phyloP scores from a whole-genome alignment of 2,797 vertebrate genomes.

The Hydrocynus forskahlii region DNA sequence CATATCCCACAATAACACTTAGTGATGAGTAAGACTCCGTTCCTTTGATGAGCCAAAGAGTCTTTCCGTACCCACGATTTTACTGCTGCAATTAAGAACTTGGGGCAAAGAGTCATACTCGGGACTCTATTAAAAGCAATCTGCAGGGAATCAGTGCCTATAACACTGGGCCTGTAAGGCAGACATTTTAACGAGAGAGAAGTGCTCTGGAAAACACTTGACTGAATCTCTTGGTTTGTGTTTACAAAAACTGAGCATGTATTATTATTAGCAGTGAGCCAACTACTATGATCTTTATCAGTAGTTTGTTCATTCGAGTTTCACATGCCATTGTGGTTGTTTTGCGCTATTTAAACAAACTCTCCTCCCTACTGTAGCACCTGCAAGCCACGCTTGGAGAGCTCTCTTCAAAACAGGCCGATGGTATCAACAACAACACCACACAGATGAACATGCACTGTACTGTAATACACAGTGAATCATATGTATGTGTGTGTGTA shows the following conservation, averaged over 20 bases:
- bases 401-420: constrained; percentile 52
- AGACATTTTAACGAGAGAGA: not conserved
- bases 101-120: constrained; percentile 18
- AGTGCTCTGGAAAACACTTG: not conserved
- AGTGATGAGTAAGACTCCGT: constrained; percentile 11
- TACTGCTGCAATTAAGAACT: constrained; percentile 43
- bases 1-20: not conserved
- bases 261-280: not conserved
- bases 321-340: constrained; percentile 21
- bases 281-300: not conserved
- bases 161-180: not conserved
- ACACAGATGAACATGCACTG: constrained; percentile 4
- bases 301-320: not conserved
- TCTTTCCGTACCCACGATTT: constrained; percentile 17
- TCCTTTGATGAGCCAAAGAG: not conserved
- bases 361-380: constrained; percentile 50
- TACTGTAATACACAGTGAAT: constrained; percentile 3
- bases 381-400: constrained; percentile 51
- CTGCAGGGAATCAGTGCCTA: not conserved
- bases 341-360: constrained; percentile 27
- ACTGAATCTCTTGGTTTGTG: not conserved
- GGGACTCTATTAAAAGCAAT: constrained; percentile 22
- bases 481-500: constrained; percentile 10
- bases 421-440: constrained; percentile 29
- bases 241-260: not conserved